Conservation (phyloP, 1,140 invertebrate species). For the Anastrepha obliqua region DNA sequence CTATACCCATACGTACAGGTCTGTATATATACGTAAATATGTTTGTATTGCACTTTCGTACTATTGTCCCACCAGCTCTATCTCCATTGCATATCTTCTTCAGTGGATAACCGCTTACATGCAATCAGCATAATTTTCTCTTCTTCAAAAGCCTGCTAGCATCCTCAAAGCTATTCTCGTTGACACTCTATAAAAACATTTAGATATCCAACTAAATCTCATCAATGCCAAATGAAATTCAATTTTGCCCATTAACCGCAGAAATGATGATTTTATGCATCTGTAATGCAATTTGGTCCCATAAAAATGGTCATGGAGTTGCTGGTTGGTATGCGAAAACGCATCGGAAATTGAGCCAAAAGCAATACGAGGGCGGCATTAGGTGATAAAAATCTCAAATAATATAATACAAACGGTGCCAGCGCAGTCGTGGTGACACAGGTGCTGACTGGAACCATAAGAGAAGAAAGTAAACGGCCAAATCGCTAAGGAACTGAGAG, state of each 20-base stretch:
- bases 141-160: not conserved
- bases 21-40: too few species aligned
- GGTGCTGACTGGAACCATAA: not conserved
- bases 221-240: constrained; percentile 39
- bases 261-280: constrained; percentile 54
- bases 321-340: constrained; percentile 2
- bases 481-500: not conserved
- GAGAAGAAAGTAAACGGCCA: not conserved
- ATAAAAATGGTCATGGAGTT: not conserved
- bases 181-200: constrained; percentile 45
- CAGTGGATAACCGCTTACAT: not conserved
- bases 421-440: not conserved
- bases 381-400: constrained; percentile 69
- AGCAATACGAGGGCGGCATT: constrained; percentile 62
- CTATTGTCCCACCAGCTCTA: too few species aligned
- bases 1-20: too few species aligned
- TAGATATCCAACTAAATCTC: constrained; percentile 34
- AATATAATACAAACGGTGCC: constrained; percentile 65
- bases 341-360: constrained; percentile 67
- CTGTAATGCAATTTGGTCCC: not conserved
- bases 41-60: too few species aligned
- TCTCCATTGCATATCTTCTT: too few species aligned
- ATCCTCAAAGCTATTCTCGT: not conserved
- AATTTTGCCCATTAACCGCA: constrained; percentile 45
- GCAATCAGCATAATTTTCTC: constrained; percentile 21